Evolutionary conservation across 2,113 vertebrate species (phyloP).

Genomic region (Phylloscopus whistleri): DNA sequence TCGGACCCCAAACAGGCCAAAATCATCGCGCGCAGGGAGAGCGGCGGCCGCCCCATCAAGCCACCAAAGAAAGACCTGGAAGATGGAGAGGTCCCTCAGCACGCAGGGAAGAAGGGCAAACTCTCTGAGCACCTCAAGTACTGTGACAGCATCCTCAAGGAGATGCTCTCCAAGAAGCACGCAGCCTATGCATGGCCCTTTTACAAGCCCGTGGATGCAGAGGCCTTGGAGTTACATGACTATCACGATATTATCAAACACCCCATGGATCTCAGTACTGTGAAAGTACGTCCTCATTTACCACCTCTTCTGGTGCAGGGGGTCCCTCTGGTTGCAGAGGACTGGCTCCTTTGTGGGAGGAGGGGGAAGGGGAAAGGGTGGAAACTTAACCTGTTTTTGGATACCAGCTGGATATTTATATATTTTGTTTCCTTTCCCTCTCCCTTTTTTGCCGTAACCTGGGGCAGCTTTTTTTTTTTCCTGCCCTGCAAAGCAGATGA

Average conservation of each 20-base stretch:
- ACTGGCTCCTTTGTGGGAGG: slow-evolving; percentile 19
- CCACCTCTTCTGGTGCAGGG: neutral
- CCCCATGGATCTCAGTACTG: slow-evolving; percentile 97
- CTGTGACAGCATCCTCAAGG: slow-evolving; percentile 89
- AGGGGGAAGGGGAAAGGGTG: slow-evolving; percentile 33
- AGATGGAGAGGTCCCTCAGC: slow-evolving; percentile 75
- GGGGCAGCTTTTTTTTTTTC: neutral
- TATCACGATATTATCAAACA: slow-evolving; percentile 97
- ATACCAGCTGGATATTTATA: neutral
- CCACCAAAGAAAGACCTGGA: slow-evolving; percentile 82
- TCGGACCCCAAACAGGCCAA: slow-evolving; percentile 83
- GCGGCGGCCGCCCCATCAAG: slow-evolving; percentile 83
- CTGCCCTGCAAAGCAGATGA: neutral
- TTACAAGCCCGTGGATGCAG: slow-evolving; percentile 92
- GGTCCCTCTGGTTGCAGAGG: slow-evolving; percentile 26
- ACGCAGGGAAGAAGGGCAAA: slow-evolving; percentile 72
- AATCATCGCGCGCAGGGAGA: slow-evolving; percentile 78
- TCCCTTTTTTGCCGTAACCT: neutral
- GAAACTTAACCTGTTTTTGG: neutral
- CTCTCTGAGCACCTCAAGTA: slow-evolving; percentile 84
- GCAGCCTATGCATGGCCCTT: slow-evolving; percentile 93
- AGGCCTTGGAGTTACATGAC: slow-evolving; percentile 90
- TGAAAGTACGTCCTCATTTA: slow-evolving; percentile 80
- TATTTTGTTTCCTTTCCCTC: neutral
- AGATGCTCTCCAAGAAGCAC: slow-evolving; percentile 95